A percentile compares a stretch with the other conserved stretches of the same genome.
These are phyloP conservation scores for Dermolepida albohirtum DNA, from an alignment of 2,888 invertebrate species.

Conservation along the genomic window DNA sequence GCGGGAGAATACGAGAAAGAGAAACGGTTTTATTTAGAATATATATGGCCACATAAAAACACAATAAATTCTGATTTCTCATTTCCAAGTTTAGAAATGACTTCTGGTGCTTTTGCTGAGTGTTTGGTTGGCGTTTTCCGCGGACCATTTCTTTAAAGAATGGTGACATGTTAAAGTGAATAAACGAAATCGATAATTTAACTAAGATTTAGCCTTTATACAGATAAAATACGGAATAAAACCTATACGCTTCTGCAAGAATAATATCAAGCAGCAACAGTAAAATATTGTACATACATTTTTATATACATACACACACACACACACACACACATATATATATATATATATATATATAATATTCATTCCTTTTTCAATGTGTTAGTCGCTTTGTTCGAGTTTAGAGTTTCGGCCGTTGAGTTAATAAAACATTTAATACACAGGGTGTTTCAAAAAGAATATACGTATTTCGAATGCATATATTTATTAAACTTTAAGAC, in stretches of 20 bases:
- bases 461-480: too few species aligned
- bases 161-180: slow-evolving; percentile 18
- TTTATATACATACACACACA: too few species aligned
- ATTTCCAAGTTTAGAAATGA: slow-evolving; percentile 42
- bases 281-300: too few species aligned
- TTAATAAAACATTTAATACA: too few species aligned
- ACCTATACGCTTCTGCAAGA: background rate
- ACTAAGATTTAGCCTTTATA: slow-evolving; percentile 18
- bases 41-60: slow-evolving; percentile 43
- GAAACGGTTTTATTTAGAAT: slow-evolving; percentile 41
- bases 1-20: slow-evolving; percentile 7
- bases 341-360: too few species aligned
- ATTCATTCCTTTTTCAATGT: too few species aligned
- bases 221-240: slow-evolving; percentile 9
- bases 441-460: too few species aligned
- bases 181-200: slow-evolving; percentile 28
- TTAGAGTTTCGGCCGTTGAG: too few species aligned
- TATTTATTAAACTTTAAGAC: too few species aligned
- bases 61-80: slow-evolving; percentile 40
- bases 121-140: slow-evolving; percentile 17
- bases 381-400: too few species aligned
- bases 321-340: too few species aligned
- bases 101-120: slow-evolving; percentile 30
- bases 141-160: slow-evolving; percentile 23
- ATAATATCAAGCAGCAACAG: too few species aligned